Percentiles rank a stretch among this genome's conserved stretches.
Evolutionary conservation across 23 tunicate species (phyloP).

Genomic region (Botrylloides violaceus): DNA sequence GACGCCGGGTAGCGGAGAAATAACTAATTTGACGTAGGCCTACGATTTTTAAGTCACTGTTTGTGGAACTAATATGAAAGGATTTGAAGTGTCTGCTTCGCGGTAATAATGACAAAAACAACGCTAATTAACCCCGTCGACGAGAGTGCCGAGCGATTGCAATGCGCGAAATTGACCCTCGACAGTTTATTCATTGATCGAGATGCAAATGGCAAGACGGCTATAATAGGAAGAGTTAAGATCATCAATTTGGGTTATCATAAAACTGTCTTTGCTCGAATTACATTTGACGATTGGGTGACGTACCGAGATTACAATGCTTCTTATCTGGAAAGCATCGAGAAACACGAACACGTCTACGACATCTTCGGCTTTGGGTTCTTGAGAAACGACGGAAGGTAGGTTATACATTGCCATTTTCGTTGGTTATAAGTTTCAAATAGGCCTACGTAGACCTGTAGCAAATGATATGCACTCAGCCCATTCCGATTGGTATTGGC

Average conservation of each 20-base stretch:
- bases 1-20: too few species aligned
- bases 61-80: too few species aligned
- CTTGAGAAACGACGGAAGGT: constrained; percentile 4
- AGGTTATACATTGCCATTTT: not conserved
- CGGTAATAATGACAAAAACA: not conserved
- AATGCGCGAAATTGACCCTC: not conserved
- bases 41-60: too few species aligned
- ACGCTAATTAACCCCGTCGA: not conserved
- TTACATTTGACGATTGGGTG: constrained; percentile 20
- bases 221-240: not conserved
- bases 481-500: too few species aligned
- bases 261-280: constrained; percentile 9
- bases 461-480: too few species aligned
- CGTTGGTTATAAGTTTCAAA: too few species aligned
- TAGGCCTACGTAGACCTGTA: too few species aligned
- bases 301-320: constrained; percentile 14
- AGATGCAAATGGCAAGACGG: not conserved
- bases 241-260: constrained; percentile 7
- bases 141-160: not conserved
- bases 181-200: not conserved
- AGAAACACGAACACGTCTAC: not conserved
- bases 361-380: constrained; percentile 21
- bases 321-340: constrained; percentile 4
- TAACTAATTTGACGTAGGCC: too few species aligned
- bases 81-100: too few species aligned